Conservation (phyloP, 2,888 invertebrate genomes). For the Mesorhabditis sp. region DNA sequence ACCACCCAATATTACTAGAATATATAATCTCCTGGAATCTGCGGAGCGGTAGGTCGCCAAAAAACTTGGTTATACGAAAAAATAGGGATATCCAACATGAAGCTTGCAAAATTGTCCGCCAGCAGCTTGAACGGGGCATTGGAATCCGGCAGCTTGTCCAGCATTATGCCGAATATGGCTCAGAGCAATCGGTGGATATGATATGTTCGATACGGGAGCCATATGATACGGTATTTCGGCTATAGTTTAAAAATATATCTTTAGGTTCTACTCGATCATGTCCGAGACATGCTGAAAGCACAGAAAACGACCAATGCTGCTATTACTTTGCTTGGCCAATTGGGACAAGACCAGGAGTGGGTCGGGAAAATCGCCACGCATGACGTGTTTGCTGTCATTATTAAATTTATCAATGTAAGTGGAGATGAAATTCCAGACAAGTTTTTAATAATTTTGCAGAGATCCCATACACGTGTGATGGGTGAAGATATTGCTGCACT, state of each 20-base stretch:
- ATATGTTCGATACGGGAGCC: not conserved
- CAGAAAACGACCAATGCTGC: not conserved
- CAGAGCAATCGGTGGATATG: not conserved
- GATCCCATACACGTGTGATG: not conserved
- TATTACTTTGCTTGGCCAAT: not conserved
- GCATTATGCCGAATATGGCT: not conserved
- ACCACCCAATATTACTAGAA: too few relatives aligned
- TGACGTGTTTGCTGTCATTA: not conserved
- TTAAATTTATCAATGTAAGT: not conserved
- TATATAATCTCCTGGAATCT: too few relatives aligned
- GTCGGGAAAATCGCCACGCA: not conserved
- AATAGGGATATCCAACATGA: not conserved
- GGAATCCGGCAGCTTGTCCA: not conserved
- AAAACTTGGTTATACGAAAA: too few relatives aligned
- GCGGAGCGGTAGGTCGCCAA: too few relatives aligned
- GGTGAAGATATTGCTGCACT: constrained; percentile 2
- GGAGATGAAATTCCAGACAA: not conserved
- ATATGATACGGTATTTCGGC: not conserved
- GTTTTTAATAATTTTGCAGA: not conserved
- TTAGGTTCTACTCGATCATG: not conserved
- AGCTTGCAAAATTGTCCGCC: not conserved
- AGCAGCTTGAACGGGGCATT: not conserved
- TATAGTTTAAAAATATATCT: not conserved
- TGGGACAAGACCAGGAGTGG: not conserved
- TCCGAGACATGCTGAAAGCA: not conserved